phyloP scores from a whole-genome alignment of 2,797 vertebrate species.

The Anolis apletophallus region DNA sequence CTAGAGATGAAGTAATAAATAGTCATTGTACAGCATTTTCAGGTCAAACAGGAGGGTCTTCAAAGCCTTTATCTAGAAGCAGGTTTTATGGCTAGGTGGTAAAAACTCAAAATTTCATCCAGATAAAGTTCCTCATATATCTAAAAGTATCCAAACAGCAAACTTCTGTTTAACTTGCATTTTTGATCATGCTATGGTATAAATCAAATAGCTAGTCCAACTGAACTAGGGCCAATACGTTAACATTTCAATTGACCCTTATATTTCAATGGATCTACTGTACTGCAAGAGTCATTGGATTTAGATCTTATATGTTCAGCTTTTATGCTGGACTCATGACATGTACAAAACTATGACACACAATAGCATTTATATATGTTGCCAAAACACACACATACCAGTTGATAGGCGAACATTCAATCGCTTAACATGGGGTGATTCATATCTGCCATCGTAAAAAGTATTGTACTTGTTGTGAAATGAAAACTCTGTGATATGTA shows the following conservation, averaged over 20 bases:
- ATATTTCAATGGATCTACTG: too few species aligned
- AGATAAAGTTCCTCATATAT: background rate
- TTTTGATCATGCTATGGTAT: background rate
- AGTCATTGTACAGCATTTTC: background rate
- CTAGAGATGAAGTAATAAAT: slow-evolving; percentile 66
- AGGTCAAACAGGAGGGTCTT: background rate
- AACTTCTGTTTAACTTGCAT: background rate
- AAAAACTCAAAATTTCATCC: background rate
- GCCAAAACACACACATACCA: background rate
- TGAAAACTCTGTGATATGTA: background rate
- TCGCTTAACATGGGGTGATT: background rate
- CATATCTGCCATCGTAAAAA: background rate
- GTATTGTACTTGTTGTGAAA: background rate
- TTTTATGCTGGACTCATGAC: background rate
- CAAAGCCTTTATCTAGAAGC: background rate
- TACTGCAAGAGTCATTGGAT: too few species aligned
- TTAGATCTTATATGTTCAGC: background rate
- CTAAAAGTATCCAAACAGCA: background rate
- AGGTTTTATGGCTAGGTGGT: background rate
- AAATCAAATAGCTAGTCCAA: too few species aligned
- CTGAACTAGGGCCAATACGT: too few species aligned
- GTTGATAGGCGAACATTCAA: background rate
- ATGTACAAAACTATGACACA: background rate
- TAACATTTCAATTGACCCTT: too few species aligned
- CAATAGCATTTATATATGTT: background rate